Evolutionary conservation across 2,888 invertebrate species (phyloP).

Genomic region (Dermolepida albohirtum): DNA sequence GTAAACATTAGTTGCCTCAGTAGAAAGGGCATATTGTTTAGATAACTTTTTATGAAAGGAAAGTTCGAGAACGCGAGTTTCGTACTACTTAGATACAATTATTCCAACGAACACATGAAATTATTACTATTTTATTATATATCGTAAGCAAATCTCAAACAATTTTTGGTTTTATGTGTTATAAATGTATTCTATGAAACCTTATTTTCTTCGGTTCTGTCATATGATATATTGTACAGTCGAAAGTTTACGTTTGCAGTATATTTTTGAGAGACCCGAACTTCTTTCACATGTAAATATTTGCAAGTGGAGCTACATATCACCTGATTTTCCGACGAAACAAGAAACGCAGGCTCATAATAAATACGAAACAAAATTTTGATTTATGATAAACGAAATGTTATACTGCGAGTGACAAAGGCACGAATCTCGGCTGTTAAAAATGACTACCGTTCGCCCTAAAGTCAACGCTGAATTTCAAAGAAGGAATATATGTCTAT

Average conservation of each 20-base stretch:
- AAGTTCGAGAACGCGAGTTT: too few species aligned
- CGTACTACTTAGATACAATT: too few species aligned
- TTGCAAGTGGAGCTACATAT: conserved; percentile 12
- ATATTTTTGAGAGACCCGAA: too few species aligned
- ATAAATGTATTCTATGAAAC: too few species aligned
- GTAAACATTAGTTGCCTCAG: too few species aligned
- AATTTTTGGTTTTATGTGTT: not conserved
- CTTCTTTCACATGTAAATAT: conserved; percentile 15
- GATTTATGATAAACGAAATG: conserved; percentile 38
- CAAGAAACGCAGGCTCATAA: conserved; percentile 26
- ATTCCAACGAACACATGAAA: too few species aligned
- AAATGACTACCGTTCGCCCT: conserved; percentile 28
- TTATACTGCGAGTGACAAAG: conserved; percentile 38
- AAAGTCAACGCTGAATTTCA: conserved; percentile 37
- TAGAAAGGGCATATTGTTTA: too few species aligned
- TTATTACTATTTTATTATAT: too few species aligned
- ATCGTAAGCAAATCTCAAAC: too few species aligned
- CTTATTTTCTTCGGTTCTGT: too few species aligned
- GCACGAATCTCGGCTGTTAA: conserved; percentile 35
- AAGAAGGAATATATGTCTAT: conserved; percentile 37
- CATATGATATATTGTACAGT: too few species aligned
- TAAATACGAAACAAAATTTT: conserved; percentile 37
- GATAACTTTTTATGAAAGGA: too few species aligned
- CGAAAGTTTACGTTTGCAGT: conserved; percentile 1
- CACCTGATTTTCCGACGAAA: conserved; percentile 19